Conservation (phyloP, 2,797 vertebrate genomes). For the Anolis apletophallus region DNA sequence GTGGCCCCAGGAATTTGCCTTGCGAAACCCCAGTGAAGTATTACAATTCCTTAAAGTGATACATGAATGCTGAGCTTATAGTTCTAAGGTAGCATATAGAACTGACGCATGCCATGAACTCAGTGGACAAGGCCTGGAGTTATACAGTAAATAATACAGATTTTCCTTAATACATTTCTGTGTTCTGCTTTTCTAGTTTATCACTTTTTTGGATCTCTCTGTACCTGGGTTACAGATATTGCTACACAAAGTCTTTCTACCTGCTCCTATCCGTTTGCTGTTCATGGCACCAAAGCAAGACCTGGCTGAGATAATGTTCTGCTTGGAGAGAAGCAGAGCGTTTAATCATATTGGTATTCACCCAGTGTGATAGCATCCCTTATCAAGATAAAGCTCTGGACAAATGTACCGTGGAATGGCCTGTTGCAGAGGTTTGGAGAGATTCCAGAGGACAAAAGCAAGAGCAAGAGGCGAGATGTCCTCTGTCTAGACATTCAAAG, state of each 20-base stretch:
- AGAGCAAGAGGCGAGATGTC: not conserved
- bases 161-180: not conserved
- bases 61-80: not conserved
- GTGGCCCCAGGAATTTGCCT: too few relatives aligned
- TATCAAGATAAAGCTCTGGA: slow-evolving; percentile 33
- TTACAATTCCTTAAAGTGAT: too few relatives aligned
- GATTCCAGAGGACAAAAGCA: slow-evolving; percentile 18
- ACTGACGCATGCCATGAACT: too few relatives aligned
- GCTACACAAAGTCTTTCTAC: not conserved
- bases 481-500: slow-evolving; percentile 4
- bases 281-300: slow-evolving; percentile 40
- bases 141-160: not conserved
- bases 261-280: not conserved
- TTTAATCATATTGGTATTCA: slow-evolving; percentile 28
- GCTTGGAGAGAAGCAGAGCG: slow-evolving; percentile 18
- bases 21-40: too few relatives aligned
- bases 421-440: slow-evolving; percentile 42
- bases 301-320: slow-evolving; percentile 48
- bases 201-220: not conserved
- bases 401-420: slow-evolving; percentile 11
- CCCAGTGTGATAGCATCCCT: slow-evolving; percentile 14
- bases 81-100: not conserved
- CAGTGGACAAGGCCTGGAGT: too few relatives aligned
- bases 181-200: not conserved
- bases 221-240: not conserved